Percentiles rank a stretch among this genome's conserved stretches.
Conservation (phyloP, 2,888 invertebrate genomes). For the Drosophila buzzatii region DNA sequence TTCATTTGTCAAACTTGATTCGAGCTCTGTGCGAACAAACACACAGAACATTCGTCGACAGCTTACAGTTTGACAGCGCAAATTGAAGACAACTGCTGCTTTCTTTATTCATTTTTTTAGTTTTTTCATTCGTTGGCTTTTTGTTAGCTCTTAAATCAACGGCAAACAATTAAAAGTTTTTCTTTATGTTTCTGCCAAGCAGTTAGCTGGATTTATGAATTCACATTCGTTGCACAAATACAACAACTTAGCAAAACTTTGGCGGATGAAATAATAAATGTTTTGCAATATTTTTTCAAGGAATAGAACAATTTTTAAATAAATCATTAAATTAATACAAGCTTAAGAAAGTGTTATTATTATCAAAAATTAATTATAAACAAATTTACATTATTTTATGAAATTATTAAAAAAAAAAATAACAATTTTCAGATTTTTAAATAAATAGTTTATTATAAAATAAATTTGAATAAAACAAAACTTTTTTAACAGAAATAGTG, state of each 20-base stretch:
- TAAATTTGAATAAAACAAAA: too few species aligned
- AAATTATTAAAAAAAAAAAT: too few species aligned
- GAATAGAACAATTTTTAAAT: not conserved
- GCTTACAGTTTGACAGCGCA: slow-evolving; percentile 62
- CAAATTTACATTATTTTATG: too few species aligned
- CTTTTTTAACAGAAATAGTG: too few species aligned
- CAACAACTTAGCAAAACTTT: not conserved
- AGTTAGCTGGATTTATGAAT: not conserved
- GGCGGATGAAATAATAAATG: not conserved
- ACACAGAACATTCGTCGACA: slow-evolving; percentile 55
- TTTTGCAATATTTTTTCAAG: not conserved
- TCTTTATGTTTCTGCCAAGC: not conserved
- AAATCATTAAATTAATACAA: too few species aligned
- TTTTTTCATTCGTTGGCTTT: not conserved
- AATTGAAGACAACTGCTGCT: slow-evolving; percentile 28
- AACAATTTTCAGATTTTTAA: too few species aligned
- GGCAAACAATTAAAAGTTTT: slow-evolving; percentile 6
- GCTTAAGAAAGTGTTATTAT: too few species aligned
- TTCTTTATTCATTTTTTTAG: not conserved
- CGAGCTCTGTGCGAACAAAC: slow-evolving; percentile 29
- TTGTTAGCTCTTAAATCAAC: slow-evolving; percentile 1
- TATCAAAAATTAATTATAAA: too few species aligned
- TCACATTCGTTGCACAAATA: not conserved
- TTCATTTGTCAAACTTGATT: slow-evolving; percentile 79
- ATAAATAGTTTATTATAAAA: too few species aligned